phyloP scores from a whole-genome alignment of 1,140 invertebrate genomes.

The Leptinotarsa undecemlineata region DNA sequence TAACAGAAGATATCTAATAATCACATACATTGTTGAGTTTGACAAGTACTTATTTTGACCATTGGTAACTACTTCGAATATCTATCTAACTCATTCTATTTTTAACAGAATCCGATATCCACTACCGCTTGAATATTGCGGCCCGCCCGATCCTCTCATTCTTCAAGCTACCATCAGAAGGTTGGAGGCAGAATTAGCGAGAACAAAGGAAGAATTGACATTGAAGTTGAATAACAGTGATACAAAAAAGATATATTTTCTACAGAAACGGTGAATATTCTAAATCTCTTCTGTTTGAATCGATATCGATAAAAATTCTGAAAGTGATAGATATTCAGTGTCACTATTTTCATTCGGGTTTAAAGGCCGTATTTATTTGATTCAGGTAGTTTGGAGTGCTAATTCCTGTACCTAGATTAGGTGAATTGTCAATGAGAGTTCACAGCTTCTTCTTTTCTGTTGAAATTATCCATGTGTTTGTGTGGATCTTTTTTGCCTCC shows the following conservation, averaged over 20 bases:
- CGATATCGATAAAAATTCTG: too few relatives aligned
- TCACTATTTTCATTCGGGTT: too few relatives aligned
- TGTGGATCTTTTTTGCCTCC: too few relatives aligned
- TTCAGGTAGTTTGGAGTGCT: too few relatives aligned
- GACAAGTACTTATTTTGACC: conserved; percentile 36
- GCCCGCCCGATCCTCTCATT: conserved; percentile 57
- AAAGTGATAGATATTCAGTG: too few relatives aligned
- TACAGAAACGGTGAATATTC: conserved; percentile 46
- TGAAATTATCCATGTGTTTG: too few relatives aligned
- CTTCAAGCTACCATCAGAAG: conserved; percentile 58
- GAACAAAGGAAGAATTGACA: conserved; percentile 44
- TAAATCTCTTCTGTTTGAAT: too few relatives aligned
- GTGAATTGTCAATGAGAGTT: too few relatives aligned
- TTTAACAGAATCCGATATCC: conserved; percentile 57
- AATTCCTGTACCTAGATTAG: too few relatives aligned
- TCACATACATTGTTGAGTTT: conserved; percentile 46
- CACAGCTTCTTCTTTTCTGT: too few relatives aligned
- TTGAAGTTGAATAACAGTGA: conserved; percentile 47
- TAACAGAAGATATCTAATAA: conserved; percentile 44
- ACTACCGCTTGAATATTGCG: conserved; percentile 59
- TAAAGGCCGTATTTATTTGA: too few relatives aligned
- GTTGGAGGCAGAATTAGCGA: conserved; percentile 56
- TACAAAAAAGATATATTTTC: conserved; percentile 47
- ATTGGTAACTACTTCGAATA: neutral
- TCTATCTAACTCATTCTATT: neutral